Evolutionary conservation across 1,140 invertebrate species (phyloP), one percentile per base, ranked within the genome.

Genomic region (Drosophila pandora): DNA sequence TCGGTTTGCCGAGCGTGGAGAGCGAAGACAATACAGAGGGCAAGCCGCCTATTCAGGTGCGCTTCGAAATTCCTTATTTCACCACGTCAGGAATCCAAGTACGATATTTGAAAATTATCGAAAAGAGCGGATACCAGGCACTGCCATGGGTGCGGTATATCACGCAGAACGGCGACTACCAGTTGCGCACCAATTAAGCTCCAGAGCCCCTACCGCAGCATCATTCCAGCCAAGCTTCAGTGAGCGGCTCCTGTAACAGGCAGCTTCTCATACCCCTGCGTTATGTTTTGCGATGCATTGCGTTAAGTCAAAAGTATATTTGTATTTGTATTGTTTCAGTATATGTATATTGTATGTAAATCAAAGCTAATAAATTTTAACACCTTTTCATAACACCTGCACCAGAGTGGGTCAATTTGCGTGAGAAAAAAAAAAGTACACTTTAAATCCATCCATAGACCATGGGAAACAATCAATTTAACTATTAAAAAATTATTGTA

Each of bases 51-150:
- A 99, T 99, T 78, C 97, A 98, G 93, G 98, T 99, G 3, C 98
- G 98, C 93, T 99, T 99, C 94, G 99, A 99, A 93, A 99, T 99
- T 85, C 99, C 99, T 0, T 99, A 99, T 89, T 99, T 99, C 82
- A 99, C 99, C 0, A 99, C 99, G 47, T 99, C 98, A 21, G 99
- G 99, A 3, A 99, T 99, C 84, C 99, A 99, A 93, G 96, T 99
- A 3, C 94, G 98, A 37, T 99, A 99, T 92, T 93, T 99, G 70
- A 99, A 99, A 93, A 99, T 99, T 89, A 99, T 99, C 90, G 99
- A 99, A 89, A 99, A 99, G 92, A 99, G 98, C 92, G 99, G 99
- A 0, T 99, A 99, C 91, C 99, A 99, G 93, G 99, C 99, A 0
- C 90, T 99, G 52, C 99, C 99, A 0, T 99, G 99, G 99, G 99